Evolutionary conservation across 2,888 invertebrate species (phyloP), one percentile per base, ranked within the genome.

Genomic region (Idaea biselata): DNA sequence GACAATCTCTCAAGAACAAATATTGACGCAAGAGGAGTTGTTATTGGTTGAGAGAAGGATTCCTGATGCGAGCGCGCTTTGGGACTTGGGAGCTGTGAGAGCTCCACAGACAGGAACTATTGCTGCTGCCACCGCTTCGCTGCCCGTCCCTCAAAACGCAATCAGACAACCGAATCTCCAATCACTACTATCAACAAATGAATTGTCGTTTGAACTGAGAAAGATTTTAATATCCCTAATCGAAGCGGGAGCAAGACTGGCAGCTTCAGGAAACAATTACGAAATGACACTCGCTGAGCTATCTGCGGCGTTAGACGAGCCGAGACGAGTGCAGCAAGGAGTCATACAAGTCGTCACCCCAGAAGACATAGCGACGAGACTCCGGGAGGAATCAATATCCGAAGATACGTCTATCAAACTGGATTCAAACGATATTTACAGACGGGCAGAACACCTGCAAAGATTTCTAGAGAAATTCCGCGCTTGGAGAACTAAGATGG

Each of bases 201-300:
- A 92, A 66, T 62, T 92, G 3, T 86, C 91, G 0, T 87, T 81
- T 44, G 92, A 92, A 63, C 67, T 92, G 54, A 74, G 83, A 2
- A 92, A 92, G 67, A 92, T 92, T 31, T 68, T 92, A 0, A 92
- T 92, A 68, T 91, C 91, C 1, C 68, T 92, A 18, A 86, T 92
- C 32, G 91, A 91, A 77, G 91, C 90, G 0, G 92, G 92, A 0
- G 92, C 92, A 0, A 71, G 88, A 0, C 75, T 92, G 0, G 92
- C 91, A 0, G 91, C 92, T 0, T 83, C 87, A 0, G 90, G 92
- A 0, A 79, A 84, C 3, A 88, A 89, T 67, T 91, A 89, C 60
- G 89, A 90, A 67, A 79, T 81, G 71, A 83, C 90, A 0, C 63
- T 92, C 14, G 83, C 82, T 0, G 89, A 91, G 60, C 69, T 92